These are phyloP conservation scores for Anas acuta DNA, from an alignment of 2,797 vertebrate genomes.

Conservation along the genomic window DNA sequence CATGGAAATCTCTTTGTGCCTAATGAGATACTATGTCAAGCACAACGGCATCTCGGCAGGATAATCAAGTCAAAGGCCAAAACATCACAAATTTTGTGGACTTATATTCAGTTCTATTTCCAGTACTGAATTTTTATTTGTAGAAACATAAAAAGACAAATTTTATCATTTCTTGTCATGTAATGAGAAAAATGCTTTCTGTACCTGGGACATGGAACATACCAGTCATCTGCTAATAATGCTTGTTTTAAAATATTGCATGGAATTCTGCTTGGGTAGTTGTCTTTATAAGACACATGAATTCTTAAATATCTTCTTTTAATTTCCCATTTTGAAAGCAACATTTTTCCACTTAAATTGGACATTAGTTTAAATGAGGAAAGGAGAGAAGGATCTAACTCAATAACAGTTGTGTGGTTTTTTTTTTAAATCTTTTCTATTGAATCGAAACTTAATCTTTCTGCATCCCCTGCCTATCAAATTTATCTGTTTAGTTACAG, in stretches of 20 bases:
- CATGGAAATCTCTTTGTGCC: background rate
- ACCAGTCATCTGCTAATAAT: background rate
- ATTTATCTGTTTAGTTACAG: background rate
- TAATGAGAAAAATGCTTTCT: background rate
- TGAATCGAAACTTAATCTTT: background rate
- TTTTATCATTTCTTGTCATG: background rate
- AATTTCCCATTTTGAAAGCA: background rate
- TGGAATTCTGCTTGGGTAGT: background rate
- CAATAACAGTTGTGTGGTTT: rapidly evolving
- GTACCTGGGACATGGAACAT: background rate
- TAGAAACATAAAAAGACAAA: background rate
- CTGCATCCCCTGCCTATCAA: background rate
- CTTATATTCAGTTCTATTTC: background rate
- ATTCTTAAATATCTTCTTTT: background rate
- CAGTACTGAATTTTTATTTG: background rate
- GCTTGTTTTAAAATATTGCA: background rate
- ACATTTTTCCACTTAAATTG: background rate
- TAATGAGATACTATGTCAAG: background rate
- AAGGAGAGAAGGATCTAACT: background rate
- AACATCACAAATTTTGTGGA: background rate
- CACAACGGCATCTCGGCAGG: background rate
- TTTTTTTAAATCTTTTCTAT: background rate
- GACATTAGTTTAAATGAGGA: background rate
- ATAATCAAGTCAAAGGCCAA: background rate
- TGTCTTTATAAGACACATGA: background rate